Base-by-base conservation (phyloP, 1,140 invertebrate species). In the Solenopsis fugax region DNA sequence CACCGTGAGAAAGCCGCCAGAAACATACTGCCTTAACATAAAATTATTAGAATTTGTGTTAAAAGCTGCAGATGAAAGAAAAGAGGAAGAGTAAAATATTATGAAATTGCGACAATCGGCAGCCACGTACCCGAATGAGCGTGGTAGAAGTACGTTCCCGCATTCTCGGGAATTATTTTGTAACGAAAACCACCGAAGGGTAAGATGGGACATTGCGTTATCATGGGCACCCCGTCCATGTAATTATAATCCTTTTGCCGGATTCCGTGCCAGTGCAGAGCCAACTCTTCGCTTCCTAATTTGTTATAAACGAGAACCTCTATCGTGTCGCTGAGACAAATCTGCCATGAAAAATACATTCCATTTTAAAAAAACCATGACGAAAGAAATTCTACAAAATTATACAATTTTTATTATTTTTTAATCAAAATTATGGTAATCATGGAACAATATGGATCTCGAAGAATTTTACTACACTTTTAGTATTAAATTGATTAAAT, bases 291-390 rank as follows among this genome's bases (percentile, higher is more conserved):
- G 0, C 87, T 87, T 41, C 82, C 87, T 50, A 93, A 85, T 87
- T 82, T 89, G 34, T 93, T 93, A 92, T 98, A 97, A 0, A 98
- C 97, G 13, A 98, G 93, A 0, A 97, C 94, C 60, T 95, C 95
- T 13, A 96, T 89, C 4, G 93, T 96, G 89, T 98, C 98, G 18
- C 97, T 96, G 86, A 97, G 96, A 92, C 97, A 98, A 0, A 98
- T 97, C 96, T 97, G 56, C 95, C 48, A 56, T 69, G n/a, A 52
- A 16, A 52, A 18, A 34, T 64, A 48, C 58, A 71, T 56, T 41
- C 41, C 41, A 7, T 7, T 41, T 41, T 41, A 41, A 0, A 41
- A 41, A 41, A 29, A 2, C 29, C 29, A 29, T 29, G 29, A 2
- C 2, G 29, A 29, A 29, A 29, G 29, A 29, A 29, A 29, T 29